phyloP scores from a whole-genome alignment of 2,113 vertebrate species.

The Embiotoca jacksoni region DNA sequence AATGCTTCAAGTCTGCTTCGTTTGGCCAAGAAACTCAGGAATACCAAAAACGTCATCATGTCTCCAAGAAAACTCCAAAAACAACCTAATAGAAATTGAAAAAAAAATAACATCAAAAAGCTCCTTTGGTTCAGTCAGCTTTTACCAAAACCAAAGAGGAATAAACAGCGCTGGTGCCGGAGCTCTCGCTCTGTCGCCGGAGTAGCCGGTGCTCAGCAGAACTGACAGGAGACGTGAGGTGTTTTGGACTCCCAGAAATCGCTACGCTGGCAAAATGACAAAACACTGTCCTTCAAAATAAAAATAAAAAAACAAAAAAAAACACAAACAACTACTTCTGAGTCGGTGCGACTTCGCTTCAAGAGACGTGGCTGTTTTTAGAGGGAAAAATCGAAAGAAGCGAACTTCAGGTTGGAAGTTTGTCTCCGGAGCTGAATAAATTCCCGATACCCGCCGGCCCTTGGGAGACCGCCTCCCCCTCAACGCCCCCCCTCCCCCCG shows the following conservation, averaged over 20 bases:
- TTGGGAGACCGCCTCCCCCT: conserved; percentile 30
- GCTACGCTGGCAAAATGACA: conserved; percentile 40
- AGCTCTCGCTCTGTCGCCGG: neutral
- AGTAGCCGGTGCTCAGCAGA: neutral
- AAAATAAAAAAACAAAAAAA: neutral
- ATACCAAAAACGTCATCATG: neutral
- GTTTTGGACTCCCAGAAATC: conserved; percentile 36
- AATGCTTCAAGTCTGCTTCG: conserved; percentile 4
- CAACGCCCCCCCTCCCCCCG: conserved; percentile 32
- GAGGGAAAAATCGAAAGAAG: neutral
- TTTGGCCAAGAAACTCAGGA: conserved; percentile 11
- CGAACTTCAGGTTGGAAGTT: neutral
- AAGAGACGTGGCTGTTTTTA: neutral
- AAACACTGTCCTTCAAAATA: conserved; percentile 34
- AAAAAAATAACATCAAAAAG: too few relatives aligned
- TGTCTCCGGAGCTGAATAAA: conserved; percentile 15
- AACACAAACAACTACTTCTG: neutral
- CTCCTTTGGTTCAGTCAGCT: too few relatives aligned
- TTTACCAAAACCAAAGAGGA: neutral
- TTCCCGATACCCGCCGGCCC: conserved; percentile 10
- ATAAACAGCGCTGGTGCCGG: neutral
- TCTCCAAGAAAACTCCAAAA: conserved; percentile 22
- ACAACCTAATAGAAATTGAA: too few relatives aligned
- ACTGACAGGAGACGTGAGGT: conserved; percentile 31
- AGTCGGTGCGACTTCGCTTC: neutral